Evolutionary conservation across 2,797 vertebrate species (phyloP).

Genomic region (Vespertilio murinus): DNA sequence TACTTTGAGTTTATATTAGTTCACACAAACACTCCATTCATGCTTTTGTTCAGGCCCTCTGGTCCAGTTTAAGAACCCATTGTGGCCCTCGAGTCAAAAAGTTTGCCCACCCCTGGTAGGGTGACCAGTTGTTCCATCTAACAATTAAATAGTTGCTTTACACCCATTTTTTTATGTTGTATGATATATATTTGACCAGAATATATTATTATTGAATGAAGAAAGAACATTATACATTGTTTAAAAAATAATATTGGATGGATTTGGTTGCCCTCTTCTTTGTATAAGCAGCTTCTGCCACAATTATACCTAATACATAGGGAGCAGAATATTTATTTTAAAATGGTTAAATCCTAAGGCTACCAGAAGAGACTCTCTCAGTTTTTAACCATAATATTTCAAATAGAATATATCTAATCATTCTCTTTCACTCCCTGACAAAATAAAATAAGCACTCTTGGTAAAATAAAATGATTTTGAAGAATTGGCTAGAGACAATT

Average conservation of each 20-base stretch:
- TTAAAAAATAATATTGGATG: background rate
- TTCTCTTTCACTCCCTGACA: background rate
- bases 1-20: no score
- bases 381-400: background rate
- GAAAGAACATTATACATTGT: background rate
- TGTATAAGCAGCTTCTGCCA: background rate
- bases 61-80: no score
- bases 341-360: background rate
- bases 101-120: no score
- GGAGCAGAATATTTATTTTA: background rate
- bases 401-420: background rate
- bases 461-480: background rate
- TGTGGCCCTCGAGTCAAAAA: no score
- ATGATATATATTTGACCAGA: background rate
- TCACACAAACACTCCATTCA: no score
- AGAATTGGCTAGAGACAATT: background rate
- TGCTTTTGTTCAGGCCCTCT: no score
- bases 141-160: background rate
- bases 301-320: no score
- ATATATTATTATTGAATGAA: background rate
- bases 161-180: background rate
- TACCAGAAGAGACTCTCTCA: background rate
- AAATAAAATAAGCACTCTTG: background rate
- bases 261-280: background rate
- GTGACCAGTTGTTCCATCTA: background rate